Evolutionary conservation across 2,888 invertebrate genomes (phyloP), one percentile per base, ranked within the genome.

Genomic region (Mythimna albipuncta): DNA sequence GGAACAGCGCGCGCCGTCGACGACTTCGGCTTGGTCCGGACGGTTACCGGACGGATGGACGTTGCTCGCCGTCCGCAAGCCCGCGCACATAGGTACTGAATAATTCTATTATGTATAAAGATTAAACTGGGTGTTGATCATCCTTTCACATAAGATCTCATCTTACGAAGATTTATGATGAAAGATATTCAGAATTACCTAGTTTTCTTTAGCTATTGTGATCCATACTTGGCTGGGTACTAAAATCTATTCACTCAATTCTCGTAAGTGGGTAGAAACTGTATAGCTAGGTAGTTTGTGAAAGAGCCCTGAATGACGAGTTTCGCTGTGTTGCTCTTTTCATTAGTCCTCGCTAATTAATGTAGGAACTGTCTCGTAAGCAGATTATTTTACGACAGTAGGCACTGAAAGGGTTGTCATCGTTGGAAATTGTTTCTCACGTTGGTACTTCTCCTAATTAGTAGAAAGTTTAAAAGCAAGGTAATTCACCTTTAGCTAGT

Each of bases 301-400:
- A 82, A 84, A 76, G 72, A 72, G 81, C 65, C 59, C 69, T 74
- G 81, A 81, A 83, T 88, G 82, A 77, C 59, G 70, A 83, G 80
- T 81, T 81, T 69, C 85, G 84, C 88, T 87, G 80, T 82, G 81
- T 72, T 88, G 87, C 88, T 87, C 89, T 90, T 90, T 90, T 88
- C 88, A 90, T 85, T 81, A 64, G 75, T 77, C 75, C 70, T 78
- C 80, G 83, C 85, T 89, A 90, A 89, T 90, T 86, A 91, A 86
- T 84, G 84, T 76, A 78, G 65, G 68, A 72, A 77, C 83, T 70
- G 69, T 79, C 69, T 80, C 82, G 83, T 76, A 79, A 80, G 83
- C 80, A 69, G 64, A 79, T 82, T 67, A 55, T 47, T 69, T 65
- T 55, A 52, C 52, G 21, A 35, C 13, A 69, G 47, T 52, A 54